A percentile compares a stretch with the other conserved stretches of the same genome.
Evolutionary conservation across 1,140 invertebrate species (phyloP).

Genomic region (Drosophila lowei): DNA sequence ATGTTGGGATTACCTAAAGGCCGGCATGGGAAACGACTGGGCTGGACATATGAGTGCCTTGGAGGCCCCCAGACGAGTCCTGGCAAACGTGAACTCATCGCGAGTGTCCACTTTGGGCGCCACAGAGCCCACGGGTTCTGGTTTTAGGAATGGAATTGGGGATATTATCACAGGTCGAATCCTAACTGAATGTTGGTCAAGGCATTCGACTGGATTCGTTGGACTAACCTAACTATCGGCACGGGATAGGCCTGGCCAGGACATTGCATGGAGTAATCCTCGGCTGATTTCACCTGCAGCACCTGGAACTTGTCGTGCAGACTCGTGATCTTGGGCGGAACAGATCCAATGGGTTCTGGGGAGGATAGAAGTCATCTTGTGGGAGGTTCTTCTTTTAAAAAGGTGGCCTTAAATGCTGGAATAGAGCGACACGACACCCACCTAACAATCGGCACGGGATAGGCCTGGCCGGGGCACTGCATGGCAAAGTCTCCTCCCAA

Average conservation of each 20-base stretch:
- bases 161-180: not conserved
- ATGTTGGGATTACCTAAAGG: slow-evolving; percentile 84
- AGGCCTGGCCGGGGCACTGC: slow-evolving; percentile 86
- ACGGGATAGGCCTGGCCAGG: slow-evolving; percentile 88
- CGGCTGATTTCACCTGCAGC: slow-evolving; percentile 83
- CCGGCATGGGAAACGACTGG: slow-evolving; percentile 87
- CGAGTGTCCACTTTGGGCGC: slow-evolving; percentile 86
- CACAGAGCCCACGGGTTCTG: slow-evolving; percentile 89
- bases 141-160: not conserved
- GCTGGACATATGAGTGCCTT: slow-evolving; percentile 87
- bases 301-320: slow-evolving; percentile 85
- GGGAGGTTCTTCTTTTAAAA: not conserved
- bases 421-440: slow-evolving; percentile 73
- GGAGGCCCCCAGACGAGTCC: slow-evolving; percentile 75
- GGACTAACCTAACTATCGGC: slow-evolving; percentile 86
- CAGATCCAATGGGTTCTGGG: slow-evolving; percentile 88
- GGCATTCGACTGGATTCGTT: not conserved
- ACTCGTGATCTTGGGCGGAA: slow-evolving; percentile 87
- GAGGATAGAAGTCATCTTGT: not conserved
- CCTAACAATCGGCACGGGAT: slow-evolving; percentile 87
- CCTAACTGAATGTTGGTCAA: slow-evolving; percentile 42
- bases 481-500: slow-evolving; percentile 85
- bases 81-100: slow-evolving; percentile 83
- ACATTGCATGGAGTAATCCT: slow-evolving; percentile 87
- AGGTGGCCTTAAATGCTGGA: slow-evolving; percentile 21